phyloP scores from a whole-genome alignment of 2,113 vertebrate species.

The Sturnira hondurensis region DNA sequence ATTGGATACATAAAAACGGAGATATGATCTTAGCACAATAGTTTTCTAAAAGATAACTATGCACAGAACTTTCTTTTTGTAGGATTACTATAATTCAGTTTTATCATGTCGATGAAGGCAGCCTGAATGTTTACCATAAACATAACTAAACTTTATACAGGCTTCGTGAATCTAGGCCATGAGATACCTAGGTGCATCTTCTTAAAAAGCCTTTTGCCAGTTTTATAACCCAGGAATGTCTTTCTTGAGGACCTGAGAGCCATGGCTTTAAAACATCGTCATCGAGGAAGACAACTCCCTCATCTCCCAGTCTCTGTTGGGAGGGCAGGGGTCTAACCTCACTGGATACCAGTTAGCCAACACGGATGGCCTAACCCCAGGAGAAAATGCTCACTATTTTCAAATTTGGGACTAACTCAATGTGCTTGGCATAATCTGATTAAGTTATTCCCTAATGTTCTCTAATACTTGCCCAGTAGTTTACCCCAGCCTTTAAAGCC shows the following conservation, averaged over 20 bases:
- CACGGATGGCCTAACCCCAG: neutral
- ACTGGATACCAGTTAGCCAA: neutral
- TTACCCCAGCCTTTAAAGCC: neutral
- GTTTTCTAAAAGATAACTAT: neutral
- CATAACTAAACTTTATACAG: neutral
- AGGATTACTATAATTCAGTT: neutral
- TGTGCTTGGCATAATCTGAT: neutral
- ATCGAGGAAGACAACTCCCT: neutral
- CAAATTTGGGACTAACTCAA: neutral
- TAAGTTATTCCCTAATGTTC: neutral
- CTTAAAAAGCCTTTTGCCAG: neutral
- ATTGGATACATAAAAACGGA: neutral
- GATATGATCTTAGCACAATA: neutral
- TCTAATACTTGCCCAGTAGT: neutral
- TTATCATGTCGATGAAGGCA: neutral
- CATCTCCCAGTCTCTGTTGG: neutral
- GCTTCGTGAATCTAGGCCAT: neutral
- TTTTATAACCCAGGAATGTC: neutral
- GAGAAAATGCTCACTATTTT: neutral
- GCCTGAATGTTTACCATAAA: neutral
- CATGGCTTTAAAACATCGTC: neutral
- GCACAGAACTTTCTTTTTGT: no score
- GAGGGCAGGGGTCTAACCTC: neutral
- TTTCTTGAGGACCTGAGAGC: neutral
- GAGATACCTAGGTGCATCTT: neutral